A percentile compares a stretch with the other conserved stretches of the same genome.
phyloP scores from a whole-genome alignment of 2,888 invertebrate species.

The Empis stercorea region DNA sequence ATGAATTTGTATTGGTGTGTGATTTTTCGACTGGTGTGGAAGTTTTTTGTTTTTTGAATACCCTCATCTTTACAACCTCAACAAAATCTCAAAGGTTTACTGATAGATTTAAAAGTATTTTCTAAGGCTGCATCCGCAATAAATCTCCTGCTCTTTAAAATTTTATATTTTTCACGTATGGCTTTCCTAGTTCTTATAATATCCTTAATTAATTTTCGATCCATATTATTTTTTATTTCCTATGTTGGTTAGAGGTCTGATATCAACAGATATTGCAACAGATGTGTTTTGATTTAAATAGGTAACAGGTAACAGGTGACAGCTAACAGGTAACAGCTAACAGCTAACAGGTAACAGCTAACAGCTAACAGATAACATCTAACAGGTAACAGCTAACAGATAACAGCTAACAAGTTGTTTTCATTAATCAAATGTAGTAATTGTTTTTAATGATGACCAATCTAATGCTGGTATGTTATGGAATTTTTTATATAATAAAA shows the following conservation, averaged over 20 bases:
- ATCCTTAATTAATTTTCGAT: slow-evolving; percentile 1
- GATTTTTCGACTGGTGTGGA: no score
- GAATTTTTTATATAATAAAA: no score
- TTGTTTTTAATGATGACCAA: slow-evolving; percentile 14
- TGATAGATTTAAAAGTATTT: neutral
- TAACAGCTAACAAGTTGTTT: no score
- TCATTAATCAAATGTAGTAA: no score
- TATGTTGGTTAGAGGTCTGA: neutral
- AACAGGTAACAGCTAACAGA: no score
- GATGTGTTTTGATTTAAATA: neutral
- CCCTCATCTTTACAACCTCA: neutral
- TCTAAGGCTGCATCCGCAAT: neutral
- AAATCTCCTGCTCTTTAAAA: neutral
- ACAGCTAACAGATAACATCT: no score
- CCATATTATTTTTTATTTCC: neutral
- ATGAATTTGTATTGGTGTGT: no score
- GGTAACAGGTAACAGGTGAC: no score
- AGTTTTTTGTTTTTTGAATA: no score
- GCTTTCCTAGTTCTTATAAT: slow-evolving; percentile 2
- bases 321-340: no score
- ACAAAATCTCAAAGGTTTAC: neutral
- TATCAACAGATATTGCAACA: neutral
- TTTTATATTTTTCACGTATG: neutral
- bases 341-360: no score
- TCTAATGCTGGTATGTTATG: no score